A percentile compares a stretch with the other conserved stretches of the same genome.
These are phyloP conservation scores for Branchinecta lynchi DNA, from an alignment of 1,140 invertebrate species.

Conservation along the genomic window DNA sequence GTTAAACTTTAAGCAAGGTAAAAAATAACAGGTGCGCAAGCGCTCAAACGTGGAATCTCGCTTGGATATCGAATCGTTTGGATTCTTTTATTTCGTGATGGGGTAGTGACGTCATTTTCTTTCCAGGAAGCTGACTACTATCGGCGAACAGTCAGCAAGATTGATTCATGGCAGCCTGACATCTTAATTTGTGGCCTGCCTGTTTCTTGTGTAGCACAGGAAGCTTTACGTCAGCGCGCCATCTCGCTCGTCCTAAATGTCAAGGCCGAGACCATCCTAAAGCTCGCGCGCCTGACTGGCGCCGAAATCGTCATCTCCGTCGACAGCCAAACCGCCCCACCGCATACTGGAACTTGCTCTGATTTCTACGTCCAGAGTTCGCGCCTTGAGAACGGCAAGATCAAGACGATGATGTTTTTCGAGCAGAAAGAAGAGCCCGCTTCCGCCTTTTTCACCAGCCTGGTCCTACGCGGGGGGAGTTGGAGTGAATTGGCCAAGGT, in stretches of 20 bases:
- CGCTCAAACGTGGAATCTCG: no score
- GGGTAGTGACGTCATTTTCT: conserved; percentile 15
- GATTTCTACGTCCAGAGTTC: conserved; percentile 64
- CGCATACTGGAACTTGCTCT: conserved; percentile 69
- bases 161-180: conserved; percentile 64
- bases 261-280: conserved; percentile 63
- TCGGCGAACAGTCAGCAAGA: conserved; percentile 69
- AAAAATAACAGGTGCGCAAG: no score
- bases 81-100: not conserved
- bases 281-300: conserved; percentile 62
- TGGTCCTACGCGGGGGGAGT: conserved; percentile 64
- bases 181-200: conserved; percentile 77
- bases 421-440: conserved; percentile 54
- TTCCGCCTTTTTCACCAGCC: conserved; percentile 69
- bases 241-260: conserved; percentile 80
- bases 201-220: conserved; percentile 74
- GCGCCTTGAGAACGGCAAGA: conserved; percentile 40
- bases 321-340: conserved; percentile 58
- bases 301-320: conserved; percentile 78
- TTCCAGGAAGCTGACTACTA: conserved; percentile 73
- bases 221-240: conserved; percentile 56
- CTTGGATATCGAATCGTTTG: no score
- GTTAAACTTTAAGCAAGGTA: no score
- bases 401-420: conserved; percentile 83
- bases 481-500: conserved; percentile 58